Conservation (phyloP, 2,797 vertebrate genomes). For the Morus bassanus region DNA sequence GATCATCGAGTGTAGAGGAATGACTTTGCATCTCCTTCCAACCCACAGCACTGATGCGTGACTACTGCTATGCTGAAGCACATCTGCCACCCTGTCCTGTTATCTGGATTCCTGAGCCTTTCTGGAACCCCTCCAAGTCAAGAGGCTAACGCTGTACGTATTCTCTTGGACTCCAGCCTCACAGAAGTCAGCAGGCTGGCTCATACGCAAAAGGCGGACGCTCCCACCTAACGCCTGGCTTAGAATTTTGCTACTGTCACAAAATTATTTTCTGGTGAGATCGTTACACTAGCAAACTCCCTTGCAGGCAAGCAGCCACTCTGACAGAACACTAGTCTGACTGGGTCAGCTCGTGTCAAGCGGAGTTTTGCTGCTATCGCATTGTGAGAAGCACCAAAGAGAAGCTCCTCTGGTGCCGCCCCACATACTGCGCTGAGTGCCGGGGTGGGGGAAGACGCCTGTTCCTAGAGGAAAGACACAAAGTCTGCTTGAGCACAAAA, state of each 20-base stretch:
- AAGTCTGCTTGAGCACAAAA: not conserved
- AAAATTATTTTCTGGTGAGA: not conserved
- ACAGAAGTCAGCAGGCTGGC: not conserved
- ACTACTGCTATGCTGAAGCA: not conserved
- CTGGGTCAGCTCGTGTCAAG: fast-evolving
- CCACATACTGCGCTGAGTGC: fast-evolving
- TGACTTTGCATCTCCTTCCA: not conserved
- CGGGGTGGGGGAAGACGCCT: fast-evolving
- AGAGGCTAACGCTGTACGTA: not conserved
- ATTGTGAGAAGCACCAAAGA: fast-evolving
- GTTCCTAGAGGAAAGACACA: not conserved
- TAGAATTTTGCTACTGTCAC: not conserved
- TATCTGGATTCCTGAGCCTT: not conserved
- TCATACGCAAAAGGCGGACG: fast-evolving
- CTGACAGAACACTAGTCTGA: not conserved
- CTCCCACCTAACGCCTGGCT: fast-evolving
- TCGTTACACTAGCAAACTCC: fast-evolving
- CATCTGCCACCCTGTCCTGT: not conserved
- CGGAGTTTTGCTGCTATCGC: not conserved
- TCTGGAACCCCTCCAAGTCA: not conserved
- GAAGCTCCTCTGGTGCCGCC: not conserved
- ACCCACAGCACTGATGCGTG: fast-evolving
- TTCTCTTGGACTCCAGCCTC: not conserved
- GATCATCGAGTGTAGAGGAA: not conserved
- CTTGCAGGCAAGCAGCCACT: not conserved